Percentiles rank a stretch among this genome's conserved stretches.
phyloP scores from a whole-genome alignment of 92 coral and sea anemone species.

The Paragorgia papillata region DNA sequence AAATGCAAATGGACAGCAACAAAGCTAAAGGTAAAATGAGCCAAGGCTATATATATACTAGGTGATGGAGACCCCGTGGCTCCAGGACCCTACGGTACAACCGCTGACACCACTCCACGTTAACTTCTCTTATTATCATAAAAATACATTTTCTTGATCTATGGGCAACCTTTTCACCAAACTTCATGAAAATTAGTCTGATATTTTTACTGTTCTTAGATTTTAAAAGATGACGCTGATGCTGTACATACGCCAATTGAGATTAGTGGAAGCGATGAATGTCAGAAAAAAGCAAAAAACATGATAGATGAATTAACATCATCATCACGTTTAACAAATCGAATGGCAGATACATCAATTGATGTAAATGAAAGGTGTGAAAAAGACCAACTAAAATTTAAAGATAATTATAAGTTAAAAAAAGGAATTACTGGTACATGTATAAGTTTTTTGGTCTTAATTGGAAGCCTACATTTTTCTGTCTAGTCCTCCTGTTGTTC shows the following conservation, averaged over 20 bases:
- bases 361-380: conserved; percentile 1
- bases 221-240: conserved; percentile 76
- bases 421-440: too few species aligned
- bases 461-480: background rate
- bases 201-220: conserved; percentile 52
- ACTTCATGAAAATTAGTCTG: too few species aligned
- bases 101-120: too few species aligned
- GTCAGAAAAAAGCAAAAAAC: conserved; percentile 72
- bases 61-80: background rate
- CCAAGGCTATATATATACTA: too few species aligned
- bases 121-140: too few species aligned
- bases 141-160: too few species aligned
- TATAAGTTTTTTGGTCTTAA: too few species aligned
- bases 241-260: conserved; percentile 80
- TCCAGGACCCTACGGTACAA: too few species aligned
- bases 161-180: too few species aligned
- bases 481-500: conserved; percentile 44
- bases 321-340: conserved; percentile 42
- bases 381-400: too few species aligned
- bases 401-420: background rate
- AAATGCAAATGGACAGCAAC: too few species aligned
- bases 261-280: conserved; percentile 71
- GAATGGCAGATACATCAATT: conserved; percentile 25
- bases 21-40: background rate
- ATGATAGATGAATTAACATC: conserved; percentile 73